Evolutionary conservation across 2,888 invertebrate genomes (phyloP), one percentile per base, ranked within the genome.

Genomic region (Agrotis ipsilon): DNA sequence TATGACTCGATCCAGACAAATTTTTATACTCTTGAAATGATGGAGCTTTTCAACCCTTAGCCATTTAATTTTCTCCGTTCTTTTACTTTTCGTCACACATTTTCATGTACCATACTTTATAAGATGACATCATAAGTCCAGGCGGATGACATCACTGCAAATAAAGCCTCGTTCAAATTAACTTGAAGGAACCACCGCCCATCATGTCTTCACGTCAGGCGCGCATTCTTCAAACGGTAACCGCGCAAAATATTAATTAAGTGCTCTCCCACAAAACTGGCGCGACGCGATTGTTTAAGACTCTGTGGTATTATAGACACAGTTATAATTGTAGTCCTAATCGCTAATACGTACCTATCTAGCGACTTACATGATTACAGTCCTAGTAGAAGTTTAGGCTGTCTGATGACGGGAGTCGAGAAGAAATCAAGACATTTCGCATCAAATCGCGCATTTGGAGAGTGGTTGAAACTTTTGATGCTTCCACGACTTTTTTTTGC

Each of bases 141-240:
- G n/a, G 55, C 32, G 11, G 48, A 71, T 81, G 81, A 72, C 72
- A 62, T 78, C 81, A 79, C 66, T 60, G 11, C 49, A 72, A 68
- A 64, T 59, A 64, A 49, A 71, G 64, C 59, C 72, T 80, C 67
- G 82, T 77, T 84, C 67, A 72, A 80, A 77, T 62, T 48, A 79
- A 76, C 69, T 81, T 19, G 16, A 54, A 46, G 62, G 68, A 57
- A 55, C 55, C 69, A 60, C 54, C 58, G 55, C 62, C 67, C 73
- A 57, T 69, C 77, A 71, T 74, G 73, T 84, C 80, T 75, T 75
- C 84, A 79, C 78, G 75, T 85, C 85, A 82, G 61, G 68, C 75
- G 72, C 75, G 72, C 82, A 82, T 80, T 84, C 84, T 75, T 83
- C 80, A 83, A 84, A 82, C 78, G 70, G 83, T 81, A 85, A 85